phyloP scores from a whole-genome alignment of 2,797 vertebrate genomes.

The Hybognathus amarus region DNA sequence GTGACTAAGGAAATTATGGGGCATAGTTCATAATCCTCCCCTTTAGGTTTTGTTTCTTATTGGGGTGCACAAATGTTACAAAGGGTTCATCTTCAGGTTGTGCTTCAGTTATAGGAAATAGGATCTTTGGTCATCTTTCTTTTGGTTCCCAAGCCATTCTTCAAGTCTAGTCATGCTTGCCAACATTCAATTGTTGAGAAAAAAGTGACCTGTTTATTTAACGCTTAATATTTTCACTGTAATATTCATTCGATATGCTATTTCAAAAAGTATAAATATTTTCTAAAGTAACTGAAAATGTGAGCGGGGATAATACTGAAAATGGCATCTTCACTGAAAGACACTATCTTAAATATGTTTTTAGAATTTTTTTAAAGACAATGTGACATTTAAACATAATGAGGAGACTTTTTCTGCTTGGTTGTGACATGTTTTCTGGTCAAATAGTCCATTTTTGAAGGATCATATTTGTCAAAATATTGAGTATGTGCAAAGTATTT shows the following conservation, averaged over 20 bases:
- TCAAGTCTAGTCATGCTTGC: not conserved
- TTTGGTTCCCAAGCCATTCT: not conserved
- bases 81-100: not conserved
- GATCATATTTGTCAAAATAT: slow-evolving; percentile 52
- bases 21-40: not conserved
- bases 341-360: slow-evolving; percentile 73
- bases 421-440: slow-evolving; percentile 54
- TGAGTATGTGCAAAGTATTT: slow-evolving; percentile 44
- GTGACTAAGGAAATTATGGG: not conserved
- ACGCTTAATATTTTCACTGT: slow-evolving; percentile 51
- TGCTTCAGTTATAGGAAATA: not conserved
- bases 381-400: slow-evolving; percentile 41
- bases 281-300: slow-evolving; percentile 66
- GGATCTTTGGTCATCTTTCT: not conserved
- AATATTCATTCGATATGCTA: slow-evolving; percentile 48
- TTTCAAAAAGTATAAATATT: slow-evolving; percentile 71
- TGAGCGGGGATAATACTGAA: slow-evolving; percentile 13
- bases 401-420: slow-evolving; percentile 23
- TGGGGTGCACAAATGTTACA: not conserved
- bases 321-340: slow-evolving; percentile 73
- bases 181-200: not conserved
- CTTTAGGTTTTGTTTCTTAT: not conserved
- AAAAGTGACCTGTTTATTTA: slow-evolving; percentile 8
- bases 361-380: slow-evolving; percentile 73
- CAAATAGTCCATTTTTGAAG: slow-evolving; percentile 32